These are phyloP conservation scores for Eupeodes latifasciatus DNA, from an alignment of 2,888 invertebrate genomes.

Conservation along the genomic window DNA sequence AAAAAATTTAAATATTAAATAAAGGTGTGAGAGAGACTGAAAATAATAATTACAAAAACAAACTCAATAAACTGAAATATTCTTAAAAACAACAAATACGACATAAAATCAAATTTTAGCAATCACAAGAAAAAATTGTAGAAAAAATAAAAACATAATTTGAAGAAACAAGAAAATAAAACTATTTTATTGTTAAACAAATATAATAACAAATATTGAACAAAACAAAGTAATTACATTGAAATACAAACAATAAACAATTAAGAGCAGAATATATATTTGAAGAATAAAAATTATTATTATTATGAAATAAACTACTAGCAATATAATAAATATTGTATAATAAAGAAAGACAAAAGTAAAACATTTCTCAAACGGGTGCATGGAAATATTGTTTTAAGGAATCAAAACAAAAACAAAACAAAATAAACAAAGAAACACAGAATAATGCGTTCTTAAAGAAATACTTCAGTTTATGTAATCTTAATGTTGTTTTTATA, in stretches of 20 bases:
- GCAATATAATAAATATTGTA: constrained; percentile 21
- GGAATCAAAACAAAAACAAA: constrained; percentile 17
- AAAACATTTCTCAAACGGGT: constrained; percentile 60
- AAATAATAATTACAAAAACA: constrained; percentile 46
- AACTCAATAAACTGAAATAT: constrained; percentile 46
- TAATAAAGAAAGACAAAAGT: constrained; percentile 7
- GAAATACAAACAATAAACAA: constrained; percentile 39
- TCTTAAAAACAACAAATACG: constrained; percentile 41
- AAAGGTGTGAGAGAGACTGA: constrained; percentile 76
- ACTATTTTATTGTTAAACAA: constrained; percentile 16
- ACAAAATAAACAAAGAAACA: background rate
- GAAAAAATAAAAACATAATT: constrained; percentile 14
- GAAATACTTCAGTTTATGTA: constrained; percentile 49
- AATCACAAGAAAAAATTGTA: constrained; percentile 37
- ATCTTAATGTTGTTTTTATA: constrained; percentile 64
- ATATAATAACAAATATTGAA: constrained; percentile 24
- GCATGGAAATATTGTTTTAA: constrained; percentile 61
- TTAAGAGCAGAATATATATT: constrained; percentile 46
- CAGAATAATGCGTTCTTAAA: constrained; percentile 19
- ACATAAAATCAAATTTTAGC: constrained; percentile 62
- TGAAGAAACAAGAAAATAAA: background rate
- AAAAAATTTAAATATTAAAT: constrained; percentile 46
- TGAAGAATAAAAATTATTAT: constrained; percentile 43
- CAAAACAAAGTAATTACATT: background rate
- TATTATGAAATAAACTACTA: constrained; percentile 51